A percentile compares a stretch with the other conserved stretches of the same genome.
Conservation (phyloP, 2,888 invertebrate genomes). For the Trachelus tabidus region DNA sequence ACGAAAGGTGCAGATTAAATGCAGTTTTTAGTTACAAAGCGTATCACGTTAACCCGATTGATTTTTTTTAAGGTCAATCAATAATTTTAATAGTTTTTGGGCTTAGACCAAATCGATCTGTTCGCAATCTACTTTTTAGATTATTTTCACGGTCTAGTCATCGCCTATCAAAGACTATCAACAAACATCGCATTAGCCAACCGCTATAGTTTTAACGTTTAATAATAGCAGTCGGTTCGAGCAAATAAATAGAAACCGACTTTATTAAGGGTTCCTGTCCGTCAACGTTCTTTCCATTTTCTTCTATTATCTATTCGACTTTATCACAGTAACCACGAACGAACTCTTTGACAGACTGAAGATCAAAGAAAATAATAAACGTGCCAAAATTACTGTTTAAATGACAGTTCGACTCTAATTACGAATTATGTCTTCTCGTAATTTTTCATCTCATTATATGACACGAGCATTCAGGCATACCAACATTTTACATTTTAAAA, state of each 20-base stretch:
- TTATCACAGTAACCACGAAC: background rate
- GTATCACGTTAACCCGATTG: background rate
- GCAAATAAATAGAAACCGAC: constrained; percentile 4
- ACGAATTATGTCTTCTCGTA: background rate
- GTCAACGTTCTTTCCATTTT: background rate
- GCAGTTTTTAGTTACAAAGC: background rate
- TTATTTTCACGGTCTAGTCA: background rate
- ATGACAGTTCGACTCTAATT: background rate
- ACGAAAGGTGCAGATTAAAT: background rate
- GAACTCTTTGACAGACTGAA: background rate
- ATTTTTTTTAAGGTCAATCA: background rate
- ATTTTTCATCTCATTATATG: background rate
- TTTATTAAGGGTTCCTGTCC: constrained; percentile 3
- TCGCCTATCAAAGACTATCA: background rate
- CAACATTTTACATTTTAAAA: background rate
- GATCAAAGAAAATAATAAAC: background rate
- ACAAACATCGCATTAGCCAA: background rate
- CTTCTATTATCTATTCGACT: background rate
- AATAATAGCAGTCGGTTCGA: background rate
- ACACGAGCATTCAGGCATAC: background rate
- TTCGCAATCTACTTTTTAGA: background rate
- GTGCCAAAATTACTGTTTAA: background rate
- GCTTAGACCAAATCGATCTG: background rate
- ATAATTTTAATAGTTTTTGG: background rate
- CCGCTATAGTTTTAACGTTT: background rate